A percentile compares a stretch with the other conserved stretches of the same genome.
phyloP scores from a whole-genome alignment of 1,140 invertebrate species.

The Alviniconcha marisindica region DNA sequence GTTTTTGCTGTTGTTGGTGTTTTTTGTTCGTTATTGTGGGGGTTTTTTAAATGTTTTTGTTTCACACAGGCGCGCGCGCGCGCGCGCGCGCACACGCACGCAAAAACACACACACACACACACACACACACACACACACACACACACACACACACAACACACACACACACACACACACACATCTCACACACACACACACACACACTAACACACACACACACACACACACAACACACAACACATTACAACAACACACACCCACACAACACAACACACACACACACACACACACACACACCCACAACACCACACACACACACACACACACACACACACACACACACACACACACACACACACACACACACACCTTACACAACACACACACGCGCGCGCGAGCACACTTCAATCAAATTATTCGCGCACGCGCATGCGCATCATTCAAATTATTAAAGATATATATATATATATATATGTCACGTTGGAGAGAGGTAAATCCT shows the following conservation, averaged over 20 bases:
- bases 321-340: conserved; percentile 14
- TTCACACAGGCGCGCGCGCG: background rate
- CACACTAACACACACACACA: background rate
- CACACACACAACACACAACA: conserved; percentile 22
- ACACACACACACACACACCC: conserved; percentile 5
- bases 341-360: background rate
- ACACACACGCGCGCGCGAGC: background rate
- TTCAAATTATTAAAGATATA: too few species aligned
- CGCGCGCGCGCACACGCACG: background rate
- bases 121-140: conserved; percentile 29
- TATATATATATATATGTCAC: too few species aligned
- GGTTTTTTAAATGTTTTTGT: too few species aligned
- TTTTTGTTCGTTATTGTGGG: too few species aligned
- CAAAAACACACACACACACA: conserved; percentile 24
- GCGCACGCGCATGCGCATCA: background rate
- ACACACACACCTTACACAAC: too few species aligned
- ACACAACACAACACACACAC: conserved; percentile 27
- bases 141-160: background rate
- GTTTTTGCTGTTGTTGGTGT: too few species aligned
- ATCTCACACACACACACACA: background rate
- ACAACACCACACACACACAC: background rate
- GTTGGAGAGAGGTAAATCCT: too few species aligned
- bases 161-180: too few species aligned
- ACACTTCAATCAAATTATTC: background rate
- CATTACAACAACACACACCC: too few species aligned